Evolutionary conservation across 2,797 vertebrate genomes (phyloP).

Genomic region (Parambassis ranga): DNA sequence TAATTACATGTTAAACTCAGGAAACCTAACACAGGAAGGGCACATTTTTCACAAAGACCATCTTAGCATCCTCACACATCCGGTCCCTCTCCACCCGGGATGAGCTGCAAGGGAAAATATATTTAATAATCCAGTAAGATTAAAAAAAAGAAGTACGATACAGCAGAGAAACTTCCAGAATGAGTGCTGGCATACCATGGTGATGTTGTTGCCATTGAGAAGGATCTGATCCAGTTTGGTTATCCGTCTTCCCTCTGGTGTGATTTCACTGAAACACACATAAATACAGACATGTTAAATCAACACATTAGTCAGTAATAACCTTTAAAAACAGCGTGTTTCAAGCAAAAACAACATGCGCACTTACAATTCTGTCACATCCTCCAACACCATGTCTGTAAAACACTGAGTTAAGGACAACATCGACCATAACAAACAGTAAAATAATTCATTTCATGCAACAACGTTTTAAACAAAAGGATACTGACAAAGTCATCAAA

Average conservation of each 20-base stretch:
- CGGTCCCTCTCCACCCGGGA: slow-evolving; percentile 97
- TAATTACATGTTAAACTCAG: slow-evolving; percentile 14
- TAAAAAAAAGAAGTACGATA: neutral
- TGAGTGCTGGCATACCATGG: slow-evolving; percentile 85
- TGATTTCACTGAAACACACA: slow-evolving; percentile 86
- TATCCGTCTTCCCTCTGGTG: slow-evolving; percentile 93
- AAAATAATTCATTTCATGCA: neutral
- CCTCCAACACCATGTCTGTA: slow-evolving; percentile 92
- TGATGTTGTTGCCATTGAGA: slow-evolving; percentile 96
- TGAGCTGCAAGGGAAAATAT: slow-evolving; percentile 79
- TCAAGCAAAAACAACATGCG: neutral
- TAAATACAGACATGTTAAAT: neutral
- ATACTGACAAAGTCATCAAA: slow-evolving; percentile 99
- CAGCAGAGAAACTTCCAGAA: no score
- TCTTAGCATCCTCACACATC: slow-evolving; percentile 83
- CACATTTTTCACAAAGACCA: slow-evolving; percentile 11
- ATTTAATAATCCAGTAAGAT: neutral
- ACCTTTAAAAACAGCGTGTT: accelerated
- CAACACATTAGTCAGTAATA: neutral
- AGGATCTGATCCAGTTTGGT: slow-evolving; percentile 96
- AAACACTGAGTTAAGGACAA: slow-evolving; percentile 70
- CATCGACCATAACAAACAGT: neutral
- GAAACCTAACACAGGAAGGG: neutral
- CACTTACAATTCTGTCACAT: slow-evolving; percentile 92
- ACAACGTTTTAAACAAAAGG: slow-evolving; percentile 68